Conservation (phyloP, 2,113 vertebrate species). For the Urocynchramus pylzowi region DNA sequence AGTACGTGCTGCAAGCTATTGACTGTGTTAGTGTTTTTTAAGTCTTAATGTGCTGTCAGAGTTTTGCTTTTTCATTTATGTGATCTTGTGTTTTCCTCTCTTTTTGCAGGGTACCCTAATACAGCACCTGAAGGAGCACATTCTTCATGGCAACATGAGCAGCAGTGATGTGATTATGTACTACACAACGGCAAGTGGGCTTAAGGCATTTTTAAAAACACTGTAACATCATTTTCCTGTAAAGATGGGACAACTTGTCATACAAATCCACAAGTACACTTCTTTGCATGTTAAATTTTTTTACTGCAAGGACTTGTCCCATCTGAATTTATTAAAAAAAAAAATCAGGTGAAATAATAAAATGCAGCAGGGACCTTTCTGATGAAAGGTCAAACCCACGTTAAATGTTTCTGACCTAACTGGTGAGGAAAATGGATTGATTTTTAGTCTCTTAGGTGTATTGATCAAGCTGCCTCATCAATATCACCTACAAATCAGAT, state of each 20-base stretch:
- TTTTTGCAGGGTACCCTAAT: constrained; percentile 86
- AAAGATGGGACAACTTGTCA: neutral
- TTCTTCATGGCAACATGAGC: constrained; percentile 89
- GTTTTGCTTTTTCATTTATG: neutral
- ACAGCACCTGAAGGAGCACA: constrained; percentile 93
- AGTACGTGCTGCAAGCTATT: neutral
- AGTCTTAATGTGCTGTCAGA: neutral
- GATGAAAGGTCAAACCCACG: neutral
- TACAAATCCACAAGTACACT: neutral
- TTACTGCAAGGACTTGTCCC: neutral
- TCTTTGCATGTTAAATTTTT: neutral
- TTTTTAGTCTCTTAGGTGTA: neutral
- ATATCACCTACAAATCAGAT: neutral
- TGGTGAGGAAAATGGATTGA: neutral
- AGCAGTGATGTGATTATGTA: constrained; percentile 88
- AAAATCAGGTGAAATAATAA: neutral
- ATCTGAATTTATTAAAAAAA: neutral
- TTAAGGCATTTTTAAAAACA: neutral
- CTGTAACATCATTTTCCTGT: neutral
- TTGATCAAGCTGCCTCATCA: neutral
- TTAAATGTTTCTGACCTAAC: constrained; percentile 3
- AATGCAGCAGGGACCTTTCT: constrained; percentile 6
- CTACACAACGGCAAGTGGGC: constrained; percentile 87
- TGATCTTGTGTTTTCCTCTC: neutral
- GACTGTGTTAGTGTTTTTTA: neutral